Conservation (phyloP, 1,140 invertebrate species). For the Lysiphlebus fabarum region DNA sequence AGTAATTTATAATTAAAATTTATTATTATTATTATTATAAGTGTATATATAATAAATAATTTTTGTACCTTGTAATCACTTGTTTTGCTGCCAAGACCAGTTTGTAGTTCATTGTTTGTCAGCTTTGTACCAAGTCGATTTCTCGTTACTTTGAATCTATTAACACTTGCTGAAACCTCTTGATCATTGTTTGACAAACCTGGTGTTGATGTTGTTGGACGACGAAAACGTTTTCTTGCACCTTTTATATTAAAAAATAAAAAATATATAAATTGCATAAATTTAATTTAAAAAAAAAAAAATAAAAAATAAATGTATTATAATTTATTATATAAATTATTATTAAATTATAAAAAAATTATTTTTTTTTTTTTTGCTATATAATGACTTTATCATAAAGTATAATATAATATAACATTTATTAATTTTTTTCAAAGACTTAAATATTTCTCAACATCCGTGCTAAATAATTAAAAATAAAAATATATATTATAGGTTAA, state of each 20-base stretch:
- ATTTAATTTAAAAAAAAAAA: too few relatives aligned
- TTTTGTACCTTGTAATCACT: conserved; percentile 60
- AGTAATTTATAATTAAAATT: not conserved
- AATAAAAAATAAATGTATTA: not conserved
- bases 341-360: not conserved
- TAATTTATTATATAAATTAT: not conserved
- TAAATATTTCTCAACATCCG: too few relatives aligned
- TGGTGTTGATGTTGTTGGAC: conserved; percentile 51
- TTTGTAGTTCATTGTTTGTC: conserved; percentile 58
- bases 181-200: conserved; percentile 57
- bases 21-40: conserved; percentile 3
- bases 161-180: conserved; percentile 63
- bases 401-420: too few relatives aligned
- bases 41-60: conserved; percentile 3
- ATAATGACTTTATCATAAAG: too few relatives aligned
- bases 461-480: too few relatives aligned
- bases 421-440: too few relatives aligned
- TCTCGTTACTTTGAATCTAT: conserved; percentile 67
- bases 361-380: too few relatives aligned
- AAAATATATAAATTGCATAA: conserved; percentile 1
- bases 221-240: conserved; percentile 56
- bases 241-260: conserved; percentile 40
- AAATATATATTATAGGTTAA: too few relatives aligned
- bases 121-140: conserved; percentile 58
- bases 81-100: conserved; percentile 46